Conservation (phyloP, 2,113 vertebrate species). For the Glaucomys volans region DNA sequence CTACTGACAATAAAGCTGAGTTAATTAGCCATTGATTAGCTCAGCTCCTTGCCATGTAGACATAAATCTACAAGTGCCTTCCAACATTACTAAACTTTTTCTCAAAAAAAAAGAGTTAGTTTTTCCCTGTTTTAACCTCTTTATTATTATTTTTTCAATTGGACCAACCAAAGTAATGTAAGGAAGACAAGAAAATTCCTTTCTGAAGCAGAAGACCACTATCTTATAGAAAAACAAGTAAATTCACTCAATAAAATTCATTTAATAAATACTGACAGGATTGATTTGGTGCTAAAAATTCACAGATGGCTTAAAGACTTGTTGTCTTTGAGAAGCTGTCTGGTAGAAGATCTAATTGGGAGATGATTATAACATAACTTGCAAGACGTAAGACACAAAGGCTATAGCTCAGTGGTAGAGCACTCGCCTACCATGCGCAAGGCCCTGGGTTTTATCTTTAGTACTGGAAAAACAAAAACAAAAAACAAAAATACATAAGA, state of each 20-base stretch:
- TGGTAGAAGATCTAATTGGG: neutral
- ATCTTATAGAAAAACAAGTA: neutral
- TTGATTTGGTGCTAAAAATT: neutral
- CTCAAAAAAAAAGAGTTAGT: neutral
- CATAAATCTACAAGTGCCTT: neutral
- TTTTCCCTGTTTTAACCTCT: neutral
- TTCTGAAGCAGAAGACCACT: neutral
- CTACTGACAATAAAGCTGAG: neutral
- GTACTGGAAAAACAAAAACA: neutral
- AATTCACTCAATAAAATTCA: neutral
- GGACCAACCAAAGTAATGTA: neutral
- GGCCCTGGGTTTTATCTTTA: neutral
- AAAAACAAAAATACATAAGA: neutral
- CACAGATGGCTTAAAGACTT: neutral
- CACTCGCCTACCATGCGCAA: too few relatives aligned
- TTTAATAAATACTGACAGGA: neutral
- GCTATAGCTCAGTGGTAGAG: neutral
- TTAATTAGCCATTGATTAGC: neutral
- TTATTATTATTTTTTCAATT: too few relatives aligned
- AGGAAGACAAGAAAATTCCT: slow-evolving; percentile 12
- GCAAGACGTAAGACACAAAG: neutral
- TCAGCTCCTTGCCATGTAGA: neutral
- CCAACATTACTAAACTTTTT: neutral
- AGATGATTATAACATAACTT: neutral
- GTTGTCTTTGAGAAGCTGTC: neutral